Evolutionary conservation across 2,113 vertebrate genomes (phyloP), one percentile per base, ranked within the genome.

Genomic region (Pelodiscus sinensis): DNA sequence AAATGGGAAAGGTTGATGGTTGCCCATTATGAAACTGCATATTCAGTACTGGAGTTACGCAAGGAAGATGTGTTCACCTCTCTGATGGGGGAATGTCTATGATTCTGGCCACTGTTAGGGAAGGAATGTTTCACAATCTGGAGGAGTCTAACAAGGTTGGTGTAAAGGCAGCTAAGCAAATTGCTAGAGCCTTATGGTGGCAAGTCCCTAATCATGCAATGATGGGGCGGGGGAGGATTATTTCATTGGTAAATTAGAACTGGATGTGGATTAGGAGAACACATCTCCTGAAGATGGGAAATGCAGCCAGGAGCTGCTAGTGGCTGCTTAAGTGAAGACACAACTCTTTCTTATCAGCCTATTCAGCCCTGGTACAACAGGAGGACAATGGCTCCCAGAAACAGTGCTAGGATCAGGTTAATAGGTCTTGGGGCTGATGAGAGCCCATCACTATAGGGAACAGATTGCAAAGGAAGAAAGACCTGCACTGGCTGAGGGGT

Each of bases 11-110:
- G 71, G 18, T 12, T 44, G 1, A 19, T 27, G 35, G 24, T 75
- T 75, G 35, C 73, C 31, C 2, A 1, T n/a, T 22, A n/a, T 38
- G 9, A 2, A 13, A 8, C 18, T n/a, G n/a, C 3, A 15, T 3
- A 0, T 82, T 86, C 55, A 3, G 18, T 55, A 56, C 15, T 25
- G 14, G 60, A 44, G 16, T 22, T 75, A 12, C 19, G 9, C 22
- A 56, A n/a, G 29, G 27, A 85, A 31, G 27, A n/a, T 73, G 13
- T 3, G 8, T 51, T 44, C 12, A 31, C 25, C 4, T 79, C 1
- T 31, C 44, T 78, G 35, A 2, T 15, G n/a, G 22, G 19, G 25
- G 18, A 21, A 44, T 77, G 2, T 4, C 44, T 22, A 16, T 4
- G 60, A 50, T 50, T 79, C 38, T 52, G 19, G 9, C 44, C 2